phyloP scores from a whole-genome alignment of 30 jellyfish, hydroid and myxozoan species.

The Aurelia coerulea region DNA sequence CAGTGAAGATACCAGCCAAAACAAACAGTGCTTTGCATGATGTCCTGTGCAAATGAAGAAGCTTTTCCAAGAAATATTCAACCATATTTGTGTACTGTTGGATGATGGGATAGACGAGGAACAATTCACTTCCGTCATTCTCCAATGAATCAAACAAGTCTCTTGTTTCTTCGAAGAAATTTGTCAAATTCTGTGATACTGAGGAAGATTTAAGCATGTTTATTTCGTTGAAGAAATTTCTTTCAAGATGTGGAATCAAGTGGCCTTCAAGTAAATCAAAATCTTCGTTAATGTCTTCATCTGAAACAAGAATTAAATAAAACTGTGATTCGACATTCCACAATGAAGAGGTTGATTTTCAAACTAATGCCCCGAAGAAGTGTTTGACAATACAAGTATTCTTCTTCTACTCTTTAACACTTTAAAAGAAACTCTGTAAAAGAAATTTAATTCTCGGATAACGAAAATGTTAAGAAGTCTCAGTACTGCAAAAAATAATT shows the following conservation, averaged over 20 bases:
- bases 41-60: conserved; percentile 75
- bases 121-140: conserved; percentile 27
- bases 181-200: conserved; percentile 4
- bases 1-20: conserved; percentile 75
- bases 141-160: conserved; percentile 4
- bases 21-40: conserved; percentile 77
- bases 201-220: conserved; percentile 12
- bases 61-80: conserved; percentile 50
- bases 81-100: conserved; percentile 49
- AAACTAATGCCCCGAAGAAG: too few relatives aligned
- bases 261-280: conserved; percentile 50
- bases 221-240: conserved; percentile 40
- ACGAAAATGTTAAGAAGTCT: too few relatives aligned
- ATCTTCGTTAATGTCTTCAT: conserved; percentile 13
- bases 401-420: too few relatives aligned
- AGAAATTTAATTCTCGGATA: too few relatives aligned
- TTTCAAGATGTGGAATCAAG: conserved; percentile 64
- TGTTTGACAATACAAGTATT: too few relatives aligned
- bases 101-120: conserved; percentile 38
- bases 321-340: not conserved
- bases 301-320: conserved; percentile 4
- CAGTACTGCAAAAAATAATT: too few relatives aligned
- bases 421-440: too few relatives aligned
- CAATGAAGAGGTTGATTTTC: not conserved
- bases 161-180: conserved; percentile 22